Conservation (phyloP, 2,113 vertebrate genomes). For the Pangasianodon gigas region DNA sequence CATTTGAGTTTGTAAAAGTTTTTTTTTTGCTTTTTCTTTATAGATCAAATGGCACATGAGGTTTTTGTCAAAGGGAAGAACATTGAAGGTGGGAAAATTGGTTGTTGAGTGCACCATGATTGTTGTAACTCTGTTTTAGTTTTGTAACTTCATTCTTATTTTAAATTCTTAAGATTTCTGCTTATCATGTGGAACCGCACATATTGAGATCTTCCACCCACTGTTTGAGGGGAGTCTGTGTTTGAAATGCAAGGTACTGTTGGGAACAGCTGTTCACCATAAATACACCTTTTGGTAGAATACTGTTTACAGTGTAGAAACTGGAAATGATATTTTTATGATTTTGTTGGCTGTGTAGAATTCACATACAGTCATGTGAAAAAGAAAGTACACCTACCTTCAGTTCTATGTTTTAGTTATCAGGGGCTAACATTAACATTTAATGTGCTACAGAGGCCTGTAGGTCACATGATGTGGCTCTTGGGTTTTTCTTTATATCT, state of each 20-base stretch:
- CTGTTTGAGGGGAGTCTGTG: constrained; percentile 92
- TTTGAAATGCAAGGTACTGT: constrained; percentile 76
- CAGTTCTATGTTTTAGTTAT: too few relatives aligned
- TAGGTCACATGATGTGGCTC: too few relatives aligned
- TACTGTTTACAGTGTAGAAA: not conserved
- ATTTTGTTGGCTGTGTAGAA: not conserved
- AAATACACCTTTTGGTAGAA: not conserved
- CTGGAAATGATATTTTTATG: not conserved
- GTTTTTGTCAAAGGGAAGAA: constrained; percentile 70
- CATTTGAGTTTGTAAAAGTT: not conserved
- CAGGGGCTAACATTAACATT: too few relatives aligned
- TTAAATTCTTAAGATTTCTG: constrained; percentile 76
- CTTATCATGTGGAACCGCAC: constrained; percentile 82
- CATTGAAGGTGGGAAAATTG: constrained; percentile 78
- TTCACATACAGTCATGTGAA: not conserved
- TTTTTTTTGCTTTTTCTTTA: constrained; percentile 40
- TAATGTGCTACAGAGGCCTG: too few relatives aligned
- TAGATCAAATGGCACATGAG: constrained; percentile 77
- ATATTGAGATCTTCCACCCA: constrained; percentile 79
- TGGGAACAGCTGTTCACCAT: not conserved
- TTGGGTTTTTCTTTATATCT: too few relatives aligned
- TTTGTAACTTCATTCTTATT: not conserved
- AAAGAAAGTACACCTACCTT: not conserved
- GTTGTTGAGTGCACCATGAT: not conserved
- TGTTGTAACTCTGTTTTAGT: not conserved